Conservation (phyloP, 2,113 vertebrate species). For the Scatophagus argus region DNA sequence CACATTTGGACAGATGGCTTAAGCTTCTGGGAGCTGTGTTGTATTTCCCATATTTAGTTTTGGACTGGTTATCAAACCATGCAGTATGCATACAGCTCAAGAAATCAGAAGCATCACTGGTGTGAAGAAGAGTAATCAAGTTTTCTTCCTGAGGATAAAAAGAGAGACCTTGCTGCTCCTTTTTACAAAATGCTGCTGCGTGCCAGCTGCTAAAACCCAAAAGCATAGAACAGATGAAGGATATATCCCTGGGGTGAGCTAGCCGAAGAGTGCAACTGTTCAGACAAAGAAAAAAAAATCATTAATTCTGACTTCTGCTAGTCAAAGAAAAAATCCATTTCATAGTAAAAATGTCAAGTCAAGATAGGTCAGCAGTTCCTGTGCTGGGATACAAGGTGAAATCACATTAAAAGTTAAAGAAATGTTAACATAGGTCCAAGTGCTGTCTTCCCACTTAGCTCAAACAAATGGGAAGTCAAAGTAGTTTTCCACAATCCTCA, state of each 20-base stretch:
- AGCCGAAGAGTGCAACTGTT: neutral
- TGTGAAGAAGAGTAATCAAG: neutral
- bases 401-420: slow-evolving; percentile 29
- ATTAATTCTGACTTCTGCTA: slow-evolving; percentile 13
- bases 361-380: slow-evolving; percentile 31
- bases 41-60: slow-evolving; percentile 1
- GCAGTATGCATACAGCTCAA: neutral
- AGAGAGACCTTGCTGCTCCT: neutral
- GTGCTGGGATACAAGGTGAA: slow-evolving; percentile 1
- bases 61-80: slow-evolving; percentile 6
- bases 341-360: neutral
- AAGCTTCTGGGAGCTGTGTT: neutral
- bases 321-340: slow-evolving; percentile 9
- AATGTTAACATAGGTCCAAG: slow-evolving; percentile 22
- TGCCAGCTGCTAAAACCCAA: neutral
- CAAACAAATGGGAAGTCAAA: slow-evolving; percentile 41
- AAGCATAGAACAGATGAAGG: neutral
- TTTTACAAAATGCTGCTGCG: neutral
- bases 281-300: neutral
- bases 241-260: neutral
- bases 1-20: slow-evolving; percentile 15
- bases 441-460: slow-evolving; percentile 7
- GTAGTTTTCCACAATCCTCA: neutral
- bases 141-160: neutral
- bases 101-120: neutral